Evolutionary conservation across 2,113 vertebrate species (phyloP), one percentile per base, ranked within the genome.

Genomic region (Petroica traversi): DNA sequence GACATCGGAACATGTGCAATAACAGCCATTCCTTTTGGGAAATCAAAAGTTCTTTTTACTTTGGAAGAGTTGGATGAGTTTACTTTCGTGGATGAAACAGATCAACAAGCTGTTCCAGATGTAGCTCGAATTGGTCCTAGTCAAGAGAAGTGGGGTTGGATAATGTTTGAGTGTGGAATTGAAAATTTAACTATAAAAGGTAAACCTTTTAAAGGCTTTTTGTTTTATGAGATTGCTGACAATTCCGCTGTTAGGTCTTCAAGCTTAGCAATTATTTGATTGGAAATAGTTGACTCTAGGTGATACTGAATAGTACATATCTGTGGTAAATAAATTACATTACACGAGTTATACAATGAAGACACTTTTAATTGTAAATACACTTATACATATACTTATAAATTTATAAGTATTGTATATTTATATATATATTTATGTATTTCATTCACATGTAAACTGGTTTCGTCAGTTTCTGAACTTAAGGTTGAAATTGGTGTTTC

Each of bases 111-210:
- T 88, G 81, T 97, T 84, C 97, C 98, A 31, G 99, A 99, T 90
- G 94, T 98, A 22, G 95, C 98, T 83, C 98, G 98, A 20, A 98
- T 99, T 43, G 96, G 98, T 7, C 94, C 98, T 12, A 98, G 97
- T 88, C 98, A 98, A 68, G 99, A 99, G 97, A 99, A 99, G 92
- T 99, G 99, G 99, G 99, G 99, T 9, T 99, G 99, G 99, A 99
- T 99, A 89, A 99, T 99, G 99, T 99, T 99, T 40, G 99, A 99
- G 97, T 99, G 99, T 95, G 99, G 99, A 93, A 99, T 99, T 84
- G 99, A 99, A 97, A 99, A 99, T 97, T 98, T 99, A 92, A 99
- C 99, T 15, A 98, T 99, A 84, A 99, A 99, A 99, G 99, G 99
- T 99, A 96, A 92, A 95, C 28, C 16, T 83, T 34, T 31, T 33